Evolutionary conservation across 2,888 invertebrate species (phyloP), one percentile per base, ranked within the genome.

Genomic region (Gastracanthus pulcherrimus): DNA sequence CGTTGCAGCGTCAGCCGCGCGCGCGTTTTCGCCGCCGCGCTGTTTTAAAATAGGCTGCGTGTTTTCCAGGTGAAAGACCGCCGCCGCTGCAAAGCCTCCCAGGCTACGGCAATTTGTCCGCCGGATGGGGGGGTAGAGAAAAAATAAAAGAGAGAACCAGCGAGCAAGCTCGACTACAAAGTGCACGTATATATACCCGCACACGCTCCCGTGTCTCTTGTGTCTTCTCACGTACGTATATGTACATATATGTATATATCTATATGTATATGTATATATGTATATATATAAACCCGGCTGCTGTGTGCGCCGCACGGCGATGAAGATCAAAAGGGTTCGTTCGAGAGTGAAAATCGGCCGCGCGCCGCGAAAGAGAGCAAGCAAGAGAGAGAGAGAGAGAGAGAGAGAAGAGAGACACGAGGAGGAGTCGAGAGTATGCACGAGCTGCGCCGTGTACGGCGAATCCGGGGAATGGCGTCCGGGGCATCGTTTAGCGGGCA

Each of bases 291-390:
- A 13, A 11, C n/a, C n/a, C n/a, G n/a, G n/a, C n/a, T 1, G 45
- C 45, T 45, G 11, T 16, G 45, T 2, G 45, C 45, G 45, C 45
- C 1, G 16, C 45, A 16, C n/a, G n/a, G 67, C 74, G 79, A 66
- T 66, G 51, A 78, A 79, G 72, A 79, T 79, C 74, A 79, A 79
- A 79, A 79, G 74, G 74, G 79, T 79, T 55, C 74, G 79, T 45
- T 72, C 74, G 74, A 79, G 79, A 79, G 79, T 74, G 79, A 79
- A 79, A 67, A 79, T 79, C 67, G 72, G 19, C 41, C 67, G 76
- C 34, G 41, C 36, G 38, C 9, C 23, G 66, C 41, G 19, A 62
- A 6, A 23, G 45, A 31, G 45, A 41, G 74, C 11, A 23, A 41
- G 60, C 4, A 3, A 60, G 31, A 60, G 58, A 60, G 74, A 45